Evolutionary conservation across 2,113 vertebrate genomes (phyloP).

Genomic region (Eulemur rufifrons): DNA sequence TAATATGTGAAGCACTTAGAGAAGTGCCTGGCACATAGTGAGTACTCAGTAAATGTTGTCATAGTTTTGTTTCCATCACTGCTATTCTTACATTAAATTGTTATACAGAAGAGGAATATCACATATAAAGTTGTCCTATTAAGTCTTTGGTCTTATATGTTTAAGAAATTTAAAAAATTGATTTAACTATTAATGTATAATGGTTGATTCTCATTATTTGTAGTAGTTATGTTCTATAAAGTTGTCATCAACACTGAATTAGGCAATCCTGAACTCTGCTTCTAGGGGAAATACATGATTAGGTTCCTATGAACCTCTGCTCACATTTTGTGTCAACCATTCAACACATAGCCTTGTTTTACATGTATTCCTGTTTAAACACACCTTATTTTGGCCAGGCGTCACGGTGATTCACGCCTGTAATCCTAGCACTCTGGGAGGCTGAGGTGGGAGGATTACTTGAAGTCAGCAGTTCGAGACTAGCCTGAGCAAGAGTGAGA

Average conservation of each 20-base stretch:
- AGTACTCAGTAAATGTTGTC: not conserved
- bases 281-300: not conserved
- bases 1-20: not conserved
- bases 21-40: no score
- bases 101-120: not conserved
- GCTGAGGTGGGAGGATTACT: no score
- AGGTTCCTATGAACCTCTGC: not conserved
- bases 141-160: not conserved
- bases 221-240: not conserved
- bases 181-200: not conserved
- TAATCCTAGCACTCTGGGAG: no score
- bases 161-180: not conserved
- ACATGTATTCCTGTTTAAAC: not conserved
- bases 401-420: no score
- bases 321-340: not conserved
- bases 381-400: not conserved
- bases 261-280: not conserved
- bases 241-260: not conserved
- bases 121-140: not conserved
- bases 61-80: not conserved
- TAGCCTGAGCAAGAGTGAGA: no score
- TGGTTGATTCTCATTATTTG: not conserved
- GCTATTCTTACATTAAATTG: not conserved
- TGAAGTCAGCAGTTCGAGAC: no score
- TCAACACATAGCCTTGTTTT: not conserved